Percentiles rank a stretch among this genome's conserved stretches.
phyloP scores from a whole-genome alignment of 2,888 invertebrate genomes.

The Latrodectus hesperus region DNA sequence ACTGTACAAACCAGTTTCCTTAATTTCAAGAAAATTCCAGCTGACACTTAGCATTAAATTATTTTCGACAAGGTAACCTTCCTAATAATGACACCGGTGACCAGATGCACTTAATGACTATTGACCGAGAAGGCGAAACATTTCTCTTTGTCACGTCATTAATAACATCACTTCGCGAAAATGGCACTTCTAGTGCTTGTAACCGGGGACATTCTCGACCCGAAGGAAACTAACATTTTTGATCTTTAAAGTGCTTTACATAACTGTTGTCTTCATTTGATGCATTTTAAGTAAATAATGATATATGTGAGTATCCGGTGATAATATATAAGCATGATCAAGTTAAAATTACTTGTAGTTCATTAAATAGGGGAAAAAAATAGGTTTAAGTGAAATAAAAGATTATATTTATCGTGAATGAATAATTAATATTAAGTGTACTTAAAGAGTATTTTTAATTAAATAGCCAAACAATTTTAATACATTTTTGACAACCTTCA shows the following conservation, averaged over 20 bases:
- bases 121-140: conserved; percentile 56
- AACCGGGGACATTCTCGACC: conserved; percentile 18
- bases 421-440: too few species aligned
- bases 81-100: conserved; percentile 35
- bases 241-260: conserved; percentile 3
- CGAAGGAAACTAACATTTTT: conserved; percentile 9
- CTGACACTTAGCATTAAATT: conserved; percentile 11
- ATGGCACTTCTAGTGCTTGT: background rate
- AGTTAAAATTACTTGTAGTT: too few species aligned
- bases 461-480: too few species aligned
- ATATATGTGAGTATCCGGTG: too few species aligned
- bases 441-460: too few species aligned
- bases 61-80: conserved; percentile 29
- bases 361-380: too few species aligned
- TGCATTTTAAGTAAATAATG: conserved; percentile 38
- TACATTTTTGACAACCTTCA: too few species aligned
- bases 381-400: too few species aligned
- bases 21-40: background rate
- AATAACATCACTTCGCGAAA: conserved; percentile 21
- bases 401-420: too few species aligned
- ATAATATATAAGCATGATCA: too few species aligned
- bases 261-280: conserved; percentile 43
- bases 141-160: conserved; percentile 47
- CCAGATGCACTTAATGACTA: conserved; percentile 61
- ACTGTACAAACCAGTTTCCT: too few species aligned